Conservation (phyloP, 2,113 vertebrate genomes). For the Dasyurus viverrinus region DNA sequence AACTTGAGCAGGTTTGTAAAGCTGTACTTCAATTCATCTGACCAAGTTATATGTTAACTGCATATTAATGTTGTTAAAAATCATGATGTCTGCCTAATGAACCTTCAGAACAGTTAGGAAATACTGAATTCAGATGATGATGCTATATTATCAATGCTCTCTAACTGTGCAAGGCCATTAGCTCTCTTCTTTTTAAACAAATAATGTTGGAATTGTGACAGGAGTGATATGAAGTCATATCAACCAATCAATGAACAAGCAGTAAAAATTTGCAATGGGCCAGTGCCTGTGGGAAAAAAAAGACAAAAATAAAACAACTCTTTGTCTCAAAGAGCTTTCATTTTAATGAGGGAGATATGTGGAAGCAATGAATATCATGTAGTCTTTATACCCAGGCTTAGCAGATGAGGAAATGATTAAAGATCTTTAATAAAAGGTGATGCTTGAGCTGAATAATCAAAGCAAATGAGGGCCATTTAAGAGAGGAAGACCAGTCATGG, state of each 20-base stretch:
- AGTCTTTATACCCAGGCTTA: not conserved
- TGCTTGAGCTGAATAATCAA: not conserved
- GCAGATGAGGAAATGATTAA: not conserved
- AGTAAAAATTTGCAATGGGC: not conserved
- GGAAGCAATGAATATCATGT: not conserved
- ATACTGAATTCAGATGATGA: not conserved
- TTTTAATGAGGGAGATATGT: not conserved
- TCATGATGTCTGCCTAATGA: not conserved
- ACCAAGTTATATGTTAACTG: not conserved
- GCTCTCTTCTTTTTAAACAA: not conserved
- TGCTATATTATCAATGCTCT: not conserved
- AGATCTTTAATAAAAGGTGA: not conserved
- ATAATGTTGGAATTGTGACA: not conserved
- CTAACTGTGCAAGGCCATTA: not conserved
- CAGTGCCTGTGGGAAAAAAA: not conserved
- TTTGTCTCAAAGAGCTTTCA: not conserved
- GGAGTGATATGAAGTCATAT: not conserved
- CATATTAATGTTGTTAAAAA: not conserved
- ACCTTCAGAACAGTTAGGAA: not conserved
- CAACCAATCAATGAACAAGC: not conserved
- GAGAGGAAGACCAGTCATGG: not conserved
- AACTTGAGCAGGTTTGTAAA: not conserved
- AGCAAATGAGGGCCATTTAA: not conserved
- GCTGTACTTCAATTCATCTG: not conserved
- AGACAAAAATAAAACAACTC: not conserved